Percentiles rank a stretch among this genome's conserved stretches.
phyloP scores from a whole-genome alignment of 2,797 vertebrate genomes.

The Lepilemur ruficaudatus region DNA sequence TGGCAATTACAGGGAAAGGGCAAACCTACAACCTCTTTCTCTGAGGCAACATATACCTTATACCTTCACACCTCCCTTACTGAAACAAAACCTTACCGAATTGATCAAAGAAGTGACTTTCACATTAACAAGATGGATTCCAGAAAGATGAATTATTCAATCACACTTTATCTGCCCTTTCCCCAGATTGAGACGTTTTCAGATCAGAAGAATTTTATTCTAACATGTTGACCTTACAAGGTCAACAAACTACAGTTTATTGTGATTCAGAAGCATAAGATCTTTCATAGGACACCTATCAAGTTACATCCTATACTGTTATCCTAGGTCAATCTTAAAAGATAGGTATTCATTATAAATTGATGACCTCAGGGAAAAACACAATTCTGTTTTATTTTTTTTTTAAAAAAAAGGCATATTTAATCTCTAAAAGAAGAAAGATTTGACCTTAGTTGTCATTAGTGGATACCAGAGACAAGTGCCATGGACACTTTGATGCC shows the following conservation, averaged over 20 bases:
- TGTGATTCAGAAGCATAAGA: neutral
- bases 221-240: neutral
- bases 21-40: neutral
- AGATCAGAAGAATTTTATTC: conserved; percentile 22
- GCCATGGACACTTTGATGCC: neutral
- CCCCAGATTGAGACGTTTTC: neutral
- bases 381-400: neutral
- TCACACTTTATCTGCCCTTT: neutral
- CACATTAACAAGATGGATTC: neutral
- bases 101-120: neutral
- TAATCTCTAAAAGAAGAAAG: neutral
- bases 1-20: neutral
- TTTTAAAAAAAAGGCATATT: neutral
- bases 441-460: neutral
- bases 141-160: neutral
- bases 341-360: neutral
- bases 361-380: neutral
- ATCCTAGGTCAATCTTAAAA: neutral
- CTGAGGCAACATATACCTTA: neutral
- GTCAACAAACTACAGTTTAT: neutral
- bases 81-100: neutral
- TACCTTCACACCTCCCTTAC: neutral
- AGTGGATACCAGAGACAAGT: neutral
- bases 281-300: neutral
- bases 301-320: neutral